These are phyloP conservation scores for Drosophila pachea DNA, from an alignment of 1,140 invertebrate genomes.

Conservation along the genomic window DNA sequence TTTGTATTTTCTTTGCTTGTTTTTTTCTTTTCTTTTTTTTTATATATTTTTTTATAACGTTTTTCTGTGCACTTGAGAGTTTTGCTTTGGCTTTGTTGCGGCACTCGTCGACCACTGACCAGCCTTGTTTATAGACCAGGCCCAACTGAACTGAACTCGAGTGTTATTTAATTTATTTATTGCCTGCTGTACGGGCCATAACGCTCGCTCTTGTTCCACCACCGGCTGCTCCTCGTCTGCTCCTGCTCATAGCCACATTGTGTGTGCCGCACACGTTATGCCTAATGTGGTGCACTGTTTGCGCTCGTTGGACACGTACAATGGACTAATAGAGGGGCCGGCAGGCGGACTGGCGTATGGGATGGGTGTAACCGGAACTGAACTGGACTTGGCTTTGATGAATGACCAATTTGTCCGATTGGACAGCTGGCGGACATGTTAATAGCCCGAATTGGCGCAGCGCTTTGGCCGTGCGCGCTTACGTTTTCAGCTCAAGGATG, in stretches of 20 bases:
- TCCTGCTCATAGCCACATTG: slow-evolving; percentile 1
- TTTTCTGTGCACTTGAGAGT: slow-evolving; percentile 23
- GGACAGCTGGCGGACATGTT: slow-evolving; percentile 68
- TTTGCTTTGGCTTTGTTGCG: slow-evolving; percentile 29
- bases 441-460: slow-evolving; percentile 45
- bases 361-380: not conserved
- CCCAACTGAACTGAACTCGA: slow-evolving; percentile 46
- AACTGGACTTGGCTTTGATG: slow-evolving; percentile 6
- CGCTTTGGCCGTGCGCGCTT: slow-evolving; percentile 14
- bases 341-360: not conserved
- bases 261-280: slow-evolving; percentile 21
- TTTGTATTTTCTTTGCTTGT: slow-evolving; percentile 19
- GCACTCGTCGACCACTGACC: slow-evolving; percentile 27
- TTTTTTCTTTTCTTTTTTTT: slow-evolving; percentile 8
- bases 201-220: too few relatives aligned
- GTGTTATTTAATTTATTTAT: slow-evolving; percentile 68
- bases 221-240: not conserved
- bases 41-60: not conserved
- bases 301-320: slow-evolving; percentile 31
- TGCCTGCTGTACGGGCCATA: slow-evolving; percentile 30
- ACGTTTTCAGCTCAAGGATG: slow-evolving; percentile 64
- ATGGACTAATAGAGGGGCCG: slow-evolving; percentile 1
- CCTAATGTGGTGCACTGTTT: slow-evolving; percentile 29
- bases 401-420: slow-evolving; percentile 53
- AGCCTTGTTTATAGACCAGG: slow-evolving; percentile 48